phyloP scores from a whole-genome alignment of 2,113 vertebrate genomes.

The Tenrec ecaudatus region DNA sequence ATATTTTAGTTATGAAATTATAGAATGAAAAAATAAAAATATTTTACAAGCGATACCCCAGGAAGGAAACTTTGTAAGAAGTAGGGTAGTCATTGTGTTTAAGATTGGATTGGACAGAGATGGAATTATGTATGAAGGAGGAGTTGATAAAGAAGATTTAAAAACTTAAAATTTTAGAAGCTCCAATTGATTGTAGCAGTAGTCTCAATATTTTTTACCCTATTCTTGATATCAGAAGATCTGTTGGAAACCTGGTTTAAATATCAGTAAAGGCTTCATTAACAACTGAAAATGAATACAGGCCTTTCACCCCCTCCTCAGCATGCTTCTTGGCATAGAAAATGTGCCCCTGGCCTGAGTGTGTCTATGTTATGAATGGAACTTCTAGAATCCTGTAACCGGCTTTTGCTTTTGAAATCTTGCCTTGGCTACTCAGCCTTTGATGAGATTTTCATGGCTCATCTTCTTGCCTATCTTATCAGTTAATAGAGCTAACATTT shows the following conservation, averaged over 20 bases:
- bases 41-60: background rate
- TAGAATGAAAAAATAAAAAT: background rate
- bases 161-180: background rate
- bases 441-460: background rate
- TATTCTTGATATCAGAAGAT: background rate
- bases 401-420: background rate
- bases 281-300: background rate
- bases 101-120: background rate
- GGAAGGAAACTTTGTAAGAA: background rate
- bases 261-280: background rate
- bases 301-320: background rate
- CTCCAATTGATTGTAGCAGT: background rate
- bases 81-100: background rate
- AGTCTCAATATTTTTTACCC: constrained; percentile 14
- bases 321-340: background rate
- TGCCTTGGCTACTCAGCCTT: background rate
- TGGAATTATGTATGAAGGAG: background rate
- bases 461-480: background rate
- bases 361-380: background rate
- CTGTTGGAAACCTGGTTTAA: background rate
- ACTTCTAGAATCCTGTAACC: background rate
- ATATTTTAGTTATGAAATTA: too few relatives aligned
- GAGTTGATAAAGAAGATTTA: background rate
- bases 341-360: background rate
- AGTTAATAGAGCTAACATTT: background rate